These are phyloP conservation scores for Gasteruption jaculator DNA, from an alignment of 2,888 invertebrate species.

Conservation along the genomic window DNA sequence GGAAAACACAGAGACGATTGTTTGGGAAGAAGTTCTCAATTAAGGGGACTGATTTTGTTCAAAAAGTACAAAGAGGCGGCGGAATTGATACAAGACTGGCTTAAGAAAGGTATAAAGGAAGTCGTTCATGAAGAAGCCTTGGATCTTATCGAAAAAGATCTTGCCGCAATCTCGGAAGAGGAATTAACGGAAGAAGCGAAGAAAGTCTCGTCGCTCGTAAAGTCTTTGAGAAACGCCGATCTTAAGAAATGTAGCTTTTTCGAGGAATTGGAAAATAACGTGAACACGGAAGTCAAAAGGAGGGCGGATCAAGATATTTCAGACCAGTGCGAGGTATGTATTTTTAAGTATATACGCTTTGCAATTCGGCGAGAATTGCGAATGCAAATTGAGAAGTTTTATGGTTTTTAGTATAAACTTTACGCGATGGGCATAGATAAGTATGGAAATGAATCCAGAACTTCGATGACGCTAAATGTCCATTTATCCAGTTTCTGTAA, in stretches of 20 bases:
- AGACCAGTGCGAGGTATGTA: slow-evolving; percentile 55
- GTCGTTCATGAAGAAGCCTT: slow-evolving; percentile 51
- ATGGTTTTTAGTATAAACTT: slow-evolving; percentile 9
- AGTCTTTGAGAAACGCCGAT: slow-evolving; percentile 3
- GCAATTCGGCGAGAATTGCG: slow-evolving; percentile 2
- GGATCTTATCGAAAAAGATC: slow-evolving; percentile 44
- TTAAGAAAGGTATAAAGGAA: slow-evolving; percentile 23
- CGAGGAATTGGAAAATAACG: slow-evolving; percentile 53
- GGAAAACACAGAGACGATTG: slow-evolving; percentile 54
- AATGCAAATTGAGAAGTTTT: slow-evolving; percentile 5
- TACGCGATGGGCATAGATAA: no score
- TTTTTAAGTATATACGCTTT: slow-evolving; percentile 8
- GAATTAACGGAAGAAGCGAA: slow-evolving; percentile 46
- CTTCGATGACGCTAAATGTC: no score
- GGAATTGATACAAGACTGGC: slow-evolving; percentile 39
- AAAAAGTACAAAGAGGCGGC: slow-evolving; percentile 62
- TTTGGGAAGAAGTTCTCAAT: slow-evolving; percentile 57
- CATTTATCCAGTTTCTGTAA: no score
- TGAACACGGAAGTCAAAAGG: slow-evolving; percentile 58
- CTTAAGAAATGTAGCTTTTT: slow-evolving; percentile 45
- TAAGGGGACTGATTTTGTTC: slow-evolving; percentile 66
- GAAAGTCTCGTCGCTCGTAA: slow-evolving; percentile 23
- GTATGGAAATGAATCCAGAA: no score
- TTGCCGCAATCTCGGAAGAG: slow-evolving; percentile 38
- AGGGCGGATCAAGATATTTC: slow-evolving; percentile 59